These are phyloP conservation scores for Schizothorax lantsangensis DNA, from an alignment of 2,797 vertebrate genomes.

Conservation along the genomic window DNA sequence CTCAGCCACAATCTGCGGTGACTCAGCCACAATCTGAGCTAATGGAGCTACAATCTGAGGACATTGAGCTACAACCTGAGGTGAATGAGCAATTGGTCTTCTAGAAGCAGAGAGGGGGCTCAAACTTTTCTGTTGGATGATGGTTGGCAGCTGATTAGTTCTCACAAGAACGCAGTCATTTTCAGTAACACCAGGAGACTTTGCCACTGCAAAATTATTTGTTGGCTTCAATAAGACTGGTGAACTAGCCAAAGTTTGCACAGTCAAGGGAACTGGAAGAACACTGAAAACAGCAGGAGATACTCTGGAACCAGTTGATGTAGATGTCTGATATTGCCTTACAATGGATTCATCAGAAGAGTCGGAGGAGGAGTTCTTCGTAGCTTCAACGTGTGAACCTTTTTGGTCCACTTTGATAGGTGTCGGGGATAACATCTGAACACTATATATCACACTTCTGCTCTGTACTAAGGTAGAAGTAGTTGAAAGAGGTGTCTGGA, in stretches of 20 bases:
- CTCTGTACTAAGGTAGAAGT: constrained; percentile 5
- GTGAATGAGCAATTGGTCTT: neutral
- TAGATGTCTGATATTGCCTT: neutral
- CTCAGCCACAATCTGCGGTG: neutral
- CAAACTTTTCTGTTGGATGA: neutral
- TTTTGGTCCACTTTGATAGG: constrained; percentile 35
- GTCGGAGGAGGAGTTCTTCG: constrained; percentile 1
- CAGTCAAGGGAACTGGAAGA: constrained; percentile 12
- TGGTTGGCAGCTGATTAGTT: constrained; percentile 9
- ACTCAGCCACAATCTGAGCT: rapidly evolving
- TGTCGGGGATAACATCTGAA: constrained; percentile 22
- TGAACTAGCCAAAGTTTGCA: neutral
- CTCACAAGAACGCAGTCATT: neutral
- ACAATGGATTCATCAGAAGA: neutral
- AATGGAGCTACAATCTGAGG: too few relatives aligned
- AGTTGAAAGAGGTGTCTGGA: neutral
- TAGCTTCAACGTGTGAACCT: neutral
- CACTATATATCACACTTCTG: neutral
- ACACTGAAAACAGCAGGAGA: neutral
- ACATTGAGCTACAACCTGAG: neutral
- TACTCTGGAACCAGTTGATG: neutral
- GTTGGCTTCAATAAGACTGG: neutral
- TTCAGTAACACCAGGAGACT: neutral
- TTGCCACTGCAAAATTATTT: neutral
- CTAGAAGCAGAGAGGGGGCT: neutral